A percentile compares a stretch with the other conserved stretches of the same genome.
These are phyloP conservation scores for Alauda arvensis DNA, from an alignment of 2,797 vertebrate species.

Conservation along the genomic window DNA sequence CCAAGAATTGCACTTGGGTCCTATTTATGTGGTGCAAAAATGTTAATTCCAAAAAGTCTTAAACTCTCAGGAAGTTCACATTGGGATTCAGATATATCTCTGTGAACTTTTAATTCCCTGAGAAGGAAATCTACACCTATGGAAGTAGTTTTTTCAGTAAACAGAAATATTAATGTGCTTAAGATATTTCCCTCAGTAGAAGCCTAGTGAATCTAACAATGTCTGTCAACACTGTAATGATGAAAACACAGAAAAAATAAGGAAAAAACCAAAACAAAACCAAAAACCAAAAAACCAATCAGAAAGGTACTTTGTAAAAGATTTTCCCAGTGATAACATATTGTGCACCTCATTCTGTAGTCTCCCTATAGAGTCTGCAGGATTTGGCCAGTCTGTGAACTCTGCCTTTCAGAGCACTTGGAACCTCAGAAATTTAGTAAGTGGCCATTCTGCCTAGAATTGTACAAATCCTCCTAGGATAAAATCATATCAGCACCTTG, in stretches of 20 bases:
- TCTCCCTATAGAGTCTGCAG: background rate
- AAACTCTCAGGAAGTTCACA: background rate
- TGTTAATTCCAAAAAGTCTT: background rate
- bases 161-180: background rate
- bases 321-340: background rate
- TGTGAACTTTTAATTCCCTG: background rate
- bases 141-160: background rate
- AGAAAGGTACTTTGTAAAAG: background rate
- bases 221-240: background rate
- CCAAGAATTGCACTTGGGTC: background rate
- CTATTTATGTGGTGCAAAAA: background rate
- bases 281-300: background rate
- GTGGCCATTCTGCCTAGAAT: background rate
- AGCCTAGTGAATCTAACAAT: background rate
- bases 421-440: background rate
- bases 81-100: background rate
- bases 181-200: background rate
- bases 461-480: background rate
- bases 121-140: background rate
- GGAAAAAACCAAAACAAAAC: background rate
- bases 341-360: background rate
- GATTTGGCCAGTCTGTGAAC: background rate
- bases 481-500: conserved; percentile 22
- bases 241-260: background rate
- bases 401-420: background rate